Evolutionary conservation across 2,113 vertebrate species (phyloP).

Genomic region (Aphelocoma coerulescens): DNA sequence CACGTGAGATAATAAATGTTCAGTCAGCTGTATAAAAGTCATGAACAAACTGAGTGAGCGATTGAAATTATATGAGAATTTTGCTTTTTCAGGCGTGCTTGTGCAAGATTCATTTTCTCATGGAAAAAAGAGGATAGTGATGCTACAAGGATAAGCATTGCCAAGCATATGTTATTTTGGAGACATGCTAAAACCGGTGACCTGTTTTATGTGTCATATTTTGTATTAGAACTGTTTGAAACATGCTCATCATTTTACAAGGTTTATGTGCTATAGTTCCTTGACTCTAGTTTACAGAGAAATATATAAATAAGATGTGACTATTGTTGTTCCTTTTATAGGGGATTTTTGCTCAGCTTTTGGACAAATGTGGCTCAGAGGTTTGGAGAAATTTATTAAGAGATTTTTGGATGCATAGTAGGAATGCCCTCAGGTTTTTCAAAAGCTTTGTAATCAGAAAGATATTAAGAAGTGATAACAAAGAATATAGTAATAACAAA

Average conservation of each 20-base stretch:
- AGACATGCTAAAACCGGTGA: neutral
- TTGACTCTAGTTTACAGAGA: neutral
- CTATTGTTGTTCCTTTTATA: neutral
- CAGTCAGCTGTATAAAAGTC: slow-evolving; percentile 32
- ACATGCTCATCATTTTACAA: neutral
- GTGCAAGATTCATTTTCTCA: neutral
- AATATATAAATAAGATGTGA: neutral
- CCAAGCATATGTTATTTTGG: neutral
- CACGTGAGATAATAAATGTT: slow-evolving; percentile 15
- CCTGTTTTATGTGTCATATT: neutral
- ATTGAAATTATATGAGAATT: neutral
- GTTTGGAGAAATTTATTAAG: neutral
- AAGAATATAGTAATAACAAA: neutral
- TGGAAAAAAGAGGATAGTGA: neutral
- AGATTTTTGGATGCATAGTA: neutral
- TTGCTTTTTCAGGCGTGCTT: slow-evolving; percentile 8
- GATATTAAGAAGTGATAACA: neutral
- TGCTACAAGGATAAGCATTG: neutral
- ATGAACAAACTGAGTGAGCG: neutral
- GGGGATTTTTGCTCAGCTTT: slow-evolving; percentile 18
- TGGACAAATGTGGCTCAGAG: neutral
- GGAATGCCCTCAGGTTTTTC: neutral
- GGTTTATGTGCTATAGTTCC: neutral
- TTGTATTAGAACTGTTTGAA: neutral
- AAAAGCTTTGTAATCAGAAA: neutral